Conservation (phyloP, 2,113 vertebrate species). For the Syngnathus scovelli region DNA sequence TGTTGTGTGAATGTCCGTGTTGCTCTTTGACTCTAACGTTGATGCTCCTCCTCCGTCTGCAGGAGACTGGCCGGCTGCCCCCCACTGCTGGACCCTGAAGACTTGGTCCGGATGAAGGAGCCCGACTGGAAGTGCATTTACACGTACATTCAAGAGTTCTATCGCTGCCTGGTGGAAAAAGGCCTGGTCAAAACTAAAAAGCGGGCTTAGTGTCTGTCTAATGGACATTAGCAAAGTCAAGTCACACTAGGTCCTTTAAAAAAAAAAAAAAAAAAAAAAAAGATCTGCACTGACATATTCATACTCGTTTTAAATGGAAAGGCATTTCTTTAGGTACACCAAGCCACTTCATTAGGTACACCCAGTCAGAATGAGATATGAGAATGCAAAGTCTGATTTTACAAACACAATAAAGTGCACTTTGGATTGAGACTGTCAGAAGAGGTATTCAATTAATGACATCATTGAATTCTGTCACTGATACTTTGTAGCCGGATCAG, state of each 20-base stretch:
- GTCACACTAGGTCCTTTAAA: background rate
- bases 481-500: too few relatives aligned
- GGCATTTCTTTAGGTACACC: background rate
- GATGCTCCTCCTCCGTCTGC: constrained; percentile 40
- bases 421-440: background rate
- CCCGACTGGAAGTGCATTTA: constrained; percentile 99
- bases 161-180: constrained; percentile 96
- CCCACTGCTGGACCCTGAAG: constrained; percentile 91
- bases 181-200: constrained; percentile 99
- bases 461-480: background rate
- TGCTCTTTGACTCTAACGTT: background rate
- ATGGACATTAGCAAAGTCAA: background rate
- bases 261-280: too few relatives aligned
- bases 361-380: background rate
- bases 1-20: background rate
- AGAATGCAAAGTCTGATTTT: background rate
- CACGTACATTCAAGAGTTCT: constrained; percentile 99
- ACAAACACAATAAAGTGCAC: background rate
- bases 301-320: background rate
- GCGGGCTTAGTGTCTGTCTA: constrained; percentile 56
- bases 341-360: background rate
- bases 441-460: background rate
- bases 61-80: constrained; percentile 94
- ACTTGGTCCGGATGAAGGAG: constrained; percentile 93
- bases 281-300: too few relatives aligned